phyloP scores from a whole-genome alignment of 2,113 vertebrate genomes.

The Myotis lucifugus region DNA sequence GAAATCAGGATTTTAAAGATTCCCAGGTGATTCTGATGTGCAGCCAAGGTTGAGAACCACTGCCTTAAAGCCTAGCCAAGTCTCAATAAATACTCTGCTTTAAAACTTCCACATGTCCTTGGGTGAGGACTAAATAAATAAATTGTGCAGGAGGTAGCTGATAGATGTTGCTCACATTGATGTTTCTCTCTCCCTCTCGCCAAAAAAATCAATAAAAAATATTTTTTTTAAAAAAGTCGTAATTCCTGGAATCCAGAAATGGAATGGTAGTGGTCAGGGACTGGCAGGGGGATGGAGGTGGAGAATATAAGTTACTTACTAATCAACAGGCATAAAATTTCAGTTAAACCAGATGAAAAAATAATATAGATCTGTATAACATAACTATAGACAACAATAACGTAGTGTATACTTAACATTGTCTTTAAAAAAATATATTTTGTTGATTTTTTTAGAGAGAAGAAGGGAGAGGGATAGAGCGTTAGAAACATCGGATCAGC shows the following conservation, averaged over 20 bases:
- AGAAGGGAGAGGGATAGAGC: no score
- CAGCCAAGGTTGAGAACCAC: no score
- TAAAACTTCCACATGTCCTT: neutral
- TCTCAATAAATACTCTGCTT: neutral
- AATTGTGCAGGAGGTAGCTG: neutral
- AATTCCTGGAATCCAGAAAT: neutral
- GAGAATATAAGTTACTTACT: neutral
- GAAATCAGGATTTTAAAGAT: no score
- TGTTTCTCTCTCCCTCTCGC: neutral
- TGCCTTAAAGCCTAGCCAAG: neutral
- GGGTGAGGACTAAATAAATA: neutral
- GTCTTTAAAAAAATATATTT: no score
- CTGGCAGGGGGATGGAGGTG: rapidly evolving
- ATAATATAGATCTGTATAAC: neutral
- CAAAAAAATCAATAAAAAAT: no score
- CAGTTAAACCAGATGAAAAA: neutral
- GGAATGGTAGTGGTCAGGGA: neutral
- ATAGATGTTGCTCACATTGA: neutral
- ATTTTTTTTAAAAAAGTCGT: neutral
- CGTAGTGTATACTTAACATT: neutral
- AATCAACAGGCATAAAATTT: neutral
- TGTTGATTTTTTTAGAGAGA: no score
- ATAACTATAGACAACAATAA: neutral
- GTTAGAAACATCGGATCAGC: no score
- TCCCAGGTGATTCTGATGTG: no score